phyloP scores from a whole-genome alignment of 2,888 invertebrate genomes.

The Pteria penguin region DNA sequence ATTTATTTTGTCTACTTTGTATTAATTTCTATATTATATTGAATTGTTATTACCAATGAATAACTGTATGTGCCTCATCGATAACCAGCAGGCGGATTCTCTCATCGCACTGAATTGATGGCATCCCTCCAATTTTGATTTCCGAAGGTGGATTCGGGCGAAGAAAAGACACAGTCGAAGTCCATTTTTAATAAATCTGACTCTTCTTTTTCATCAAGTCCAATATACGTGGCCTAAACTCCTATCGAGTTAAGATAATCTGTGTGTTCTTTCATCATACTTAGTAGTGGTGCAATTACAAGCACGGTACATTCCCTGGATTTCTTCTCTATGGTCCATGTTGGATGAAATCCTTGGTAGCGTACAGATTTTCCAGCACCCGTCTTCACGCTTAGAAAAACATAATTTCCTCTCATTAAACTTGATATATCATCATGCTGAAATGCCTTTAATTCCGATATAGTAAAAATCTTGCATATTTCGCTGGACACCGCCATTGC shows the following conservation, averaged over 20 bases:
- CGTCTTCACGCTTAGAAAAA: conserved; percentile 7
- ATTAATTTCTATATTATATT: too few species aligned
- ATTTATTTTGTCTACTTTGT: too few species aligned
- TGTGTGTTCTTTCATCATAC: conserved; percentile 9
- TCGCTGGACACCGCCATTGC: neutral
- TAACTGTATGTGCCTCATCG: conserved; percentile 8
- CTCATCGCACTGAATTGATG: neutral
- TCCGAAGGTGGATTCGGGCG: neutral
- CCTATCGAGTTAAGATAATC: neutral
- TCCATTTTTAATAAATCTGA: neutral
- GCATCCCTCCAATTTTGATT: conserved; percentile 1
- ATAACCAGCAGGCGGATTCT: neutral
- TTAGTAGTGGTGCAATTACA: neutral
- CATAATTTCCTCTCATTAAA: conserved; percentile 3
- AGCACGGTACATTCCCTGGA: neutral
- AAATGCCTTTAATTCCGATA: conserved; percentile 3
- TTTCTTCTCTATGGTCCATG: neutral
- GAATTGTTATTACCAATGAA: neutral
- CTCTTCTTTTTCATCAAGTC: neutral
- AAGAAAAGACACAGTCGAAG: neutral
- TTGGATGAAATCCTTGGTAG: neutral
- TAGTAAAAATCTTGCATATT: neutral
- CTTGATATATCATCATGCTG: neutral
- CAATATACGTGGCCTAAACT: conserved; percentile 11
- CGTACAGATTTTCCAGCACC: conserved; percentile 7